phyloP scores from a whole-genome alignment of 2,797 vertebrate genomes.

The Calcarius lapponicus region DNA sequence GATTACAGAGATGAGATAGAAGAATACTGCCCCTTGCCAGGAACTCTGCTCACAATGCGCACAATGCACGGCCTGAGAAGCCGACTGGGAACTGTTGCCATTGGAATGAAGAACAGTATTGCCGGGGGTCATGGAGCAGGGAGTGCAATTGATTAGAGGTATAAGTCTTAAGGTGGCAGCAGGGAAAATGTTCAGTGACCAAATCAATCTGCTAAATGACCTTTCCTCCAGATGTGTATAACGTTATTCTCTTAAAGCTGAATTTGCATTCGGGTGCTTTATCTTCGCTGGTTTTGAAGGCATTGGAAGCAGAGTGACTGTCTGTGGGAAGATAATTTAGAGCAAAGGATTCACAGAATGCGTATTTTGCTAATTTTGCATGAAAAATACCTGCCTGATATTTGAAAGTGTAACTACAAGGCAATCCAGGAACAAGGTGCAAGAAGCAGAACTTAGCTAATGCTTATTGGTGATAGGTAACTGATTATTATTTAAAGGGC shows the following conservation, averaged over 20 bases:
- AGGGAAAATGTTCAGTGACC: constrained; percentile 48
- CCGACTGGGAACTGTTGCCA: constrained; percentile 29
- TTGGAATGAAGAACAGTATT: constrained; percentile 49
- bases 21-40: constrained; percentile 55
- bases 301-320: background rate
- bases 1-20: constrained; percentile 63
- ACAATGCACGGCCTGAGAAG: constrained; percentile 36
- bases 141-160: constrained; percentile 53
- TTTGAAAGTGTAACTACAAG: background rate
- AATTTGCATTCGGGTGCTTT: constrained; percentile 17
- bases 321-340: background rate
- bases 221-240: background rate
- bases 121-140: constrained; percentile 33
- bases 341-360: background rate
- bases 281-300: background rate
- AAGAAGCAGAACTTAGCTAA: background rate
- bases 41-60: constrained; percentile 60
- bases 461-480: background rate
- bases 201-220: constrained; percentile 36
- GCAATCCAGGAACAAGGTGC: background rate
- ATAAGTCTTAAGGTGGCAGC: constrained; percentile 43
- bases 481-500: background rate
- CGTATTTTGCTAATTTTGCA: background rate
- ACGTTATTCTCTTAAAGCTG: background rate
- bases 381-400: background rate